Base-by-base conservation (phyloP, 1,140 invertebrate genomes). In the Euura saliciscinereae region DNA sequence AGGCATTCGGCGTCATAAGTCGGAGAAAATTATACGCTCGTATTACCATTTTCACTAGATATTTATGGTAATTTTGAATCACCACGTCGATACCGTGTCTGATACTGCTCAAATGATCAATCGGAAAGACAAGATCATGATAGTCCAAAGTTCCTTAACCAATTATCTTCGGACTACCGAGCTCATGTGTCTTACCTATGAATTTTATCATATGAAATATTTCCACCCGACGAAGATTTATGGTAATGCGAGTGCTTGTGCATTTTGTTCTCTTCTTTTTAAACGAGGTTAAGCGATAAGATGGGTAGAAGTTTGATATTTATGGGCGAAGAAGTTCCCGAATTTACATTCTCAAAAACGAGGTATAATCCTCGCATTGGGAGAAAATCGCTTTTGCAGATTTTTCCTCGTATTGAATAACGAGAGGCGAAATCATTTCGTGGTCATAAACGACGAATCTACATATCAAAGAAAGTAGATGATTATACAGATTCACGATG, bases 1-100 rank as follows among this genome's bases (percentile, higher is more conserved):
- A 79, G 80, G 79, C 78, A 73, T 44, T 78, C 77, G 7, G 65
- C 5, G 59, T 46, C 65, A 43, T 72, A 46, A 68, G 28, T 7
- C 43, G 10, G 42, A 7, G 43, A 71, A 71, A 66, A 69, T 69
- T 68, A 69, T 65, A 64, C 66, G 6, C 13, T 13, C 43, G n/a
- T 44, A 73, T 73, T 65, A 73, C 11, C 67, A 69, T 73, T 73
- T 67, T 69, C 67, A 69, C 72, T 66, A 68, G 66, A 73, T 43
- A 45, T 73, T 73, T 69, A 73, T 69, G 72, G n/a, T 73, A 65
- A 73, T 73, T 69, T n/a, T 5, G 8, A 59, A 59, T 59, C 51
- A 2, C 51, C 28, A 28, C 28, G 28, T 28, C 28, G 28, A 28
- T 28, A 28, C 28, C 28, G 28, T 28, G 28, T 28, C 28, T 28